Evolutionary conservation across 64 coral and sea anemone species (phyloP), one percentile per base, ranked within the genome.

Genomic region (Porites australiensis): DNA sequence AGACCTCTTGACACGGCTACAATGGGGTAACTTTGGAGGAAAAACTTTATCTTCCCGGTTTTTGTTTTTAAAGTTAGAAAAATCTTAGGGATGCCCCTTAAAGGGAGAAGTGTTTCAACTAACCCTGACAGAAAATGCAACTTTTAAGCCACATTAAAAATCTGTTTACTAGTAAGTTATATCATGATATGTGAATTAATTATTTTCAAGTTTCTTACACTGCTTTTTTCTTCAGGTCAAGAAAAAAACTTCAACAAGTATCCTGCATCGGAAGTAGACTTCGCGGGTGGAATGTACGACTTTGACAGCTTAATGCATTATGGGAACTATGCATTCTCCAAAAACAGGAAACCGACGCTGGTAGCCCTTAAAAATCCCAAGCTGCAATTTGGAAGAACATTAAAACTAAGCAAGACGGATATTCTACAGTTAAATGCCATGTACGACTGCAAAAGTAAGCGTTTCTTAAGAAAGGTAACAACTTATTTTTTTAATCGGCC

Each of bases 271-370:
- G 27, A 79, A 9, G 46, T 93, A 6, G 90, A 93, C 52, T 64
- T 16, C 19, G 82, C 74, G 4, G 90, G 82, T 51, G 90, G 72
- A 5, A 93, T 75, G 54, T 93, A 93, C 61, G 90, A 93, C 82
- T 93, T 87, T 77, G 62, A 93, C 3, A 93, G 90, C 9, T 27
- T 77, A 2, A 93, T 93, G 90, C 90, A 93, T 93, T 93, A 93
- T 78, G 90, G 90, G 1, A 93, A 93, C 55, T 77, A 77, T 60
- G 58, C 82, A 11, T 93, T 87, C 53, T 93, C 90, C n/a, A 93
- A 93, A 70, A 93, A 93, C 82, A 87, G 51, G 5, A 77, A 93
- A 46, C 71, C 69, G 22, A 93, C 90, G 1, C 60, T 93, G 90
- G 73, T 93, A 15, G 57, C 90, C 44, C 74, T 93, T 22, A 93